Evolutionary conservation across 1,140 invertebrate genomes (phyloP).

Genomic region (Papilio dardanus): DNA sequence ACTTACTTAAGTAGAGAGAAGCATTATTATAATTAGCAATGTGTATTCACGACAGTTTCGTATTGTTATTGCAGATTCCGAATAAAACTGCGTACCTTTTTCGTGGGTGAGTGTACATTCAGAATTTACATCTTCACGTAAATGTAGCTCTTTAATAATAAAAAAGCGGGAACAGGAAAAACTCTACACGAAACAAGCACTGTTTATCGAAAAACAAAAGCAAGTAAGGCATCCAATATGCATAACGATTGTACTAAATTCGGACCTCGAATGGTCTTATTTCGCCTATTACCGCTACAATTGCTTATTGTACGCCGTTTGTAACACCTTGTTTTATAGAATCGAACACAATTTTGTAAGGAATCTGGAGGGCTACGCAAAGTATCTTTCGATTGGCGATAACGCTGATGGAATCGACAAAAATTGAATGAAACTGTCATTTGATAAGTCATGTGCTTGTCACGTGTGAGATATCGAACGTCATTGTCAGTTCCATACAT

Average conservation of each 20-base stretch:
- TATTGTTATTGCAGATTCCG: constrained; percentile 38
- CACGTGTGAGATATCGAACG: too few species aligned
- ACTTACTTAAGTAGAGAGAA: neutral
- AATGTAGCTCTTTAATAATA: constrained; percentile 71
- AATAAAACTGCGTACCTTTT: constrained; percentile 45
- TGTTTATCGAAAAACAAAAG: constrained; percentile 75
- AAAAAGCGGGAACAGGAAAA: constrained; percentile 72
- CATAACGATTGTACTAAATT: constrained; percentile 77
- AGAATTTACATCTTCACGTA: constrained; percentile 66
- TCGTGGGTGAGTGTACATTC: constrained; percentile 49
- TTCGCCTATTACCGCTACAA: constrained; percentile 67
- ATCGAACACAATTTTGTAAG: neutral
- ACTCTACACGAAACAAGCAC: constrained; percentile 59
- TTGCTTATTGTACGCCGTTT: constrained; percentile 67
- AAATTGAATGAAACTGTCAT: too few species aligned
- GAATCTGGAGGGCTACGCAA: too few species aligned
- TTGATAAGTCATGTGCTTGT: too few species aligned
- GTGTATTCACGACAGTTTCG: constrained; percentile 27
- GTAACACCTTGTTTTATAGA: constrained; percentile 44
- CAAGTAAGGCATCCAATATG: constrained; percentile 70
- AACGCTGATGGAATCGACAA: too few species aligned
- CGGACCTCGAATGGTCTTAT: constrained; percentile 62
- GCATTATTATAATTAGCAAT: constrained; percentile 26
- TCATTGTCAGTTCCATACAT: too few species aligned
- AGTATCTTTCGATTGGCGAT: too few species aligned